phyloP scores from a whole-genome alignment of 2,113 vertebrate species.

The Spea multiplicata region DNA sequence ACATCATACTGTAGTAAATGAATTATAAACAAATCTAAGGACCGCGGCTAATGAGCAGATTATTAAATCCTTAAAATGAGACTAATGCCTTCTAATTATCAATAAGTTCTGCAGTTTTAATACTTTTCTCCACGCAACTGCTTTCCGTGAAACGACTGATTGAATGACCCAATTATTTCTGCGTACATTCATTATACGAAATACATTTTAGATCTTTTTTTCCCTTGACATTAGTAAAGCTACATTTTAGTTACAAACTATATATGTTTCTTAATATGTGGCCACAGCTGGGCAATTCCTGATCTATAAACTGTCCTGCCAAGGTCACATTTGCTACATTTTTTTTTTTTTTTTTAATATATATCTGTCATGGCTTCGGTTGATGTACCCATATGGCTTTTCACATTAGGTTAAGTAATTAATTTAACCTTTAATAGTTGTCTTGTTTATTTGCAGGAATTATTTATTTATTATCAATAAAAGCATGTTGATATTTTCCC shows the following conservation, averaged over 20 bases:
- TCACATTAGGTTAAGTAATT: background rate
- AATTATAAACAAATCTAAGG: slow-evolving; percentile 36
- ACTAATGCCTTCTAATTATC: slow-evolving; percentile 40
- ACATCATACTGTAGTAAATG: slow-evolving; percentile 17
- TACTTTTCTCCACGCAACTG: background rate
- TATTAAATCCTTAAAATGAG: slow-evolving; percentile 34
- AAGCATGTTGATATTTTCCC: background rate
- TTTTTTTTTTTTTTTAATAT: too few relatives aligned
- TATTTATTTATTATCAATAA: background rate
- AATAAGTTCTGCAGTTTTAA: slow-evolving; percentile 18
- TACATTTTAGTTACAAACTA: too few relatives aligned
- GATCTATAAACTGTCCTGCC: too few relatives aligned
- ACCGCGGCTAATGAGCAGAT: slow-evolving; percentile 30
- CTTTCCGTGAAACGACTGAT: background rate
- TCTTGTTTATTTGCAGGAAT: background rate
- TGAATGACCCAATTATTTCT: background rate
- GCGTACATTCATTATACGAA: too few relatives aligned
- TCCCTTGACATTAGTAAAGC: too few relatives aligned
- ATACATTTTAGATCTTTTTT: too few relatives aligned
- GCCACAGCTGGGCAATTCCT: too few relatives aligned
- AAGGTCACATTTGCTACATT: too few relatives aligned
- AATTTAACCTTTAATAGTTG: background rate
- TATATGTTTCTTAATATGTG: too few relatives aligned
- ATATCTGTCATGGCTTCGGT: too few relatives aligned
- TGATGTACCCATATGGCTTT: too few relatives aligned